These are phyloP conservation scores for Lasioglossum villosulum DNA, from an alignment of 2,888 invertebrate species.

Conservation along the genomic window DNA sequence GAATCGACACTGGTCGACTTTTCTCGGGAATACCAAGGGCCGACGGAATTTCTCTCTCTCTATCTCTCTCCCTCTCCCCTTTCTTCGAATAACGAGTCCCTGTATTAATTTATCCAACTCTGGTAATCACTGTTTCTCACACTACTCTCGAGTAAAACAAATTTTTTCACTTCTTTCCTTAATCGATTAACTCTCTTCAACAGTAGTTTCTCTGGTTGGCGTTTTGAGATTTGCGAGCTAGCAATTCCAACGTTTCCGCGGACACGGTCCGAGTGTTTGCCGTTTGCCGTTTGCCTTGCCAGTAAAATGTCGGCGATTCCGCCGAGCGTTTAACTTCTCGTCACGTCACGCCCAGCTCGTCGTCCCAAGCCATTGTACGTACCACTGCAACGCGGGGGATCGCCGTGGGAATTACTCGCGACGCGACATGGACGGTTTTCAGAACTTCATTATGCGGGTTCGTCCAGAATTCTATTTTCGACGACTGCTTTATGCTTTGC, in stretches of 20 bases:
- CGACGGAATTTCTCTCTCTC: neutral
- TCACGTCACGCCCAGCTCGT: conserved; percentile 46
- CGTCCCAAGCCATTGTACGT: conserved; percentile 36
- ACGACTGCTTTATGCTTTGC: neutral
- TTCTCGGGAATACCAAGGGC: neutral
- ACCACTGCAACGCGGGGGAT: neutral
- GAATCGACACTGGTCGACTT: conserved; percentile 33
- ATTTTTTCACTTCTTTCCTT: neutral
- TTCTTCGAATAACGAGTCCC: neutral
- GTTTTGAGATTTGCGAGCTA: neutral
- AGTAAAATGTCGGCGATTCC: conserved; percentile 62
- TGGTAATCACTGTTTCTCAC: too few species aligned
- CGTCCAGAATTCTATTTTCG: neutral
- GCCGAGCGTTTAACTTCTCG: conserved; percentile 51
- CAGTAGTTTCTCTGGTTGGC: neutral
- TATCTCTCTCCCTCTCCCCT: neutral
- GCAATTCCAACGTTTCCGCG: conserved; percentile 24
- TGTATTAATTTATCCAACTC: neutral
- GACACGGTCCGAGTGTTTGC: conserved; percentile 25
- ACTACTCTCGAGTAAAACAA: too few species aligned
- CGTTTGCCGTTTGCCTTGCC: conserved; percentile 45
- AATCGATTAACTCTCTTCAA: too few species aligned
- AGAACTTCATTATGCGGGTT: conserved; percentile 38
- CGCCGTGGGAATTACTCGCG: conserved; percentile 19
- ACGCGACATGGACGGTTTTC: conserved; percentile 27